phyloP scores from a whole-genome alignment of 2,888 invertebrate species.

The Drosophila prolongata region DNA sequence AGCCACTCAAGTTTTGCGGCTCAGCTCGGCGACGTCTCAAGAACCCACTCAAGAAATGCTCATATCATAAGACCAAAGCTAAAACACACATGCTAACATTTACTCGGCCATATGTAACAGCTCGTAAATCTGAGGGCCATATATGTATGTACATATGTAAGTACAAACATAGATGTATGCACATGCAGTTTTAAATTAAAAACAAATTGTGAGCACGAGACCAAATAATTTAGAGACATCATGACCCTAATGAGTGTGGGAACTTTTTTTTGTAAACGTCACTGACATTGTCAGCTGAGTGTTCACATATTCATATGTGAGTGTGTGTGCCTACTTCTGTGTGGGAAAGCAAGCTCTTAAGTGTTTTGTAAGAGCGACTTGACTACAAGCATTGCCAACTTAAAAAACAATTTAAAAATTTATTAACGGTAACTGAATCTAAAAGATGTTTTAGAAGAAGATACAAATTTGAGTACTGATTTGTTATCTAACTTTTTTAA shows the following conservation, averaged over 20 bases:
- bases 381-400: constrained; percentile 28
- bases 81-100: constrained; percentile 24
- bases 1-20: constrained; percentile 55
- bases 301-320: not conserved
- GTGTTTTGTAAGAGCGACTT: constrained; percentile 50
- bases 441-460: not conserved
- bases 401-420: constrained; percentile 10
- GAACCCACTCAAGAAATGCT: constrained; percentile 49
- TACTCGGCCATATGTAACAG: constrained; percentile 22
- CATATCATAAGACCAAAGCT: constrained; percentile 12
- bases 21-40: constrained; percentile 53
- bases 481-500: too few relatives aligned
- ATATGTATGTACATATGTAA: constrained; percentile 1
- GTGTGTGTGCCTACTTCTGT: not conserved
- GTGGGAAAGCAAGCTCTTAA: constrained; percentile 50
- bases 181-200: constrained; percentile 21
- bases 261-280: constrained; percentile 66
- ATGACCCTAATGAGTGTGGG: constrained; percentile 78
- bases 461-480: too few relatives aligned
- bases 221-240: constrained; percentile 43
- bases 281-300: constrained; percentile 51
- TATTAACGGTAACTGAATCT: constrained; percentile 12
- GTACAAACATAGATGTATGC: constrained; percentile 7
- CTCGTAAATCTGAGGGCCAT: constrained; percentile 36
- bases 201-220: constrained; percentile 67